Conservation (phyloP, 2,113 vertebrate species). For the Megaceryle torquata region DNA sequence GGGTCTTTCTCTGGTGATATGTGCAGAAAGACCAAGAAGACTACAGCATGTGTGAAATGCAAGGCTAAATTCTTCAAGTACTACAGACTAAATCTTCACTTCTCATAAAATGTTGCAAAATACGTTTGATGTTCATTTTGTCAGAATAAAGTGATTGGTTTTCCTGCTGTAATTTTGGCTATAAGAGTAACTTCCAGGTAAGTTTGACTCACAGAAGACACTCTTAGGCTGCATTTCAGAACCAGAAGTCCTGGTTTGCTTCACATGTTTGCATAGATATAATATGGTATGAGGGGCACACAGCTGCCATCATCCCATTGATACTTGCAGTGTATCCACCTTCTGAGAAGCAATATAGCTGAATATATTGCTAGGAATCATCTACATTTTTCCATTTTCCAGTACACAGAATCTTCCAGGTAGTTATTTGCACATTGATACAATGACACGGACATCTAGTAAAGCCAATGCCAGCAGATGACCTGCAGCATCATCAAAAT, state of each 20-base stretch:
- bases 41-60: neutral
- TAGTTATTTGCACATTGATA: neutral
- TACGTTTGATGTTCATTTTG: neutral
- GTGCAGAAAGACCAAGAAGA: neutral
- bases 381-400: neutral
- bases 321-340: neutral
- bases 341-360: fast-evolving
- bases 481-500: fast-evolving
- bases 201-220: neutral
- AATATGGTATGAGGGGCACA: fast-evolving
- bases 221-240: neutral
- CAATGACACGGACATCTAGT: neutral
- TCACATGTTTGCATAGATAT: neutral
- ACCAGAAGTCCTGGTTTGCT: neutral
- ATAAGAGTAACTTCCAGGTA: neutral
- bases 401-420: neutral
- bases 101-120: neutral
- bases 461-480: neutral
- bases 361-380: neutral
- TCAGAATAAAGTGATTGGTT: neutral
- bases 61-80: neutral
- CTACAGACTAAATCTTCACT: neutral
- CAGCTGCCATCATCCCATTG: neutral
- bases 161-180: neutral
- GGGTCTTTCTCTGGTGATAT: neutral